phyloP scores from a whole-genome alignment of 2,797 vertebrate genomes.

The Melanotaenia trifasciata region DNA sequence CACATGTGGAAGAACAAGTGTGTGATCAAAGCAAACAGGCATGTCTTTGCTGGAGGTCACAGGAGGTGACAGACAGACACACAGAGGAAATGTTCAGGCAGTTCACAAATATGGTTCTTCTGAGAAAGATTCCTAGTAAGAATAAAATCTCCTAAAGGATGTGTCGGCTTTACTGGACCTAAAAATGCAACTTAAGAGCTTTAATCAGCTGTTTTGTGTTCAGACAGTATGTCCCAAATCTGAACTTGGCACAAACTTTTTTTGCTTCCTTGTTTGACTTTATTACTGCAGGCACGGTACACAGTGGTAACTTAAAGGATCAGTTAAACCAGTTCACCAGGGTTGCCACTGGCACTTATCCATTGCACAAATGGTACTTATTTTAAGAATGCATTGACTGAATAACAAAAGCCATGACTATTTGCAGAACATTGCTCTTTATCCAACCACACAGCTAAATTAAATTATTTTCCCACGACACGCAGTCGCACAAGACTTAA shows the following conservation, averaged over 20 bases:
- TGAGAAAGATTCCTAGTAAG: too few species aligned
- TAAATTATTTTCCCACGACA: too few species aligned
- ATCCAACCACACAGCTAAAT: too few species aligned
- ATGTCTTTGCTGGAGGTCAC: conserved; percentile 55
- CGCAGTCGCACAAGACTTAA: too few species aligned
- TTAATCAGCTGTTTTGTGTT: too few species aligned
- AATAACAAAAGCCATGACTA: background rate
- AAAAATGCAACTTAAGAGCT: too few species aligned
- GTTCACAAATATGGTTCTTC: background rate
- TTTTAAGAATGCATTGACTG: background rate
- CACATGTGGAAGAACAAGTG: conserved; percentile 41
- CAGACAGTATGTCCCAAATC: too few species aligned
- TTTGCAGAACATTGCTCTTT: background rate
- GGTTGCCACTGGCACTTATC: background rate
- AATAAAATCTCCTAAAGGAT: too few species aligned
- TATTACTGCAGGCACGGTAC: background rate
- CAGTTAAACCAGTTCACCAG: background rate
- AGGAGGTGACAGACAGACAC: conserved; percentile 49
- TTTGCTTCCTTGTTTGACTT: too few species aligned
- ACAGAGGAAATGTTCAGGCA: conserved; percentile 12
- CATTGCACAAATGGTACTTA: background rate
- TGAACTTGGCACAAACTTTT: too few species aligned
- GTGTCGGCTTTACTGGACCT: too few species aligned
- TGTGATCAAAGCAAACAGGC: conserved; percentile 64
- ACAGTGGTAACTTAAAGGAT: background rate